Percentiles rank a stretch among this genome's conserved stretches.
phyloP scores from a whole-genome alignment of 2,113 vertebrate genomes.

The Mustelus asterias region DNA sequence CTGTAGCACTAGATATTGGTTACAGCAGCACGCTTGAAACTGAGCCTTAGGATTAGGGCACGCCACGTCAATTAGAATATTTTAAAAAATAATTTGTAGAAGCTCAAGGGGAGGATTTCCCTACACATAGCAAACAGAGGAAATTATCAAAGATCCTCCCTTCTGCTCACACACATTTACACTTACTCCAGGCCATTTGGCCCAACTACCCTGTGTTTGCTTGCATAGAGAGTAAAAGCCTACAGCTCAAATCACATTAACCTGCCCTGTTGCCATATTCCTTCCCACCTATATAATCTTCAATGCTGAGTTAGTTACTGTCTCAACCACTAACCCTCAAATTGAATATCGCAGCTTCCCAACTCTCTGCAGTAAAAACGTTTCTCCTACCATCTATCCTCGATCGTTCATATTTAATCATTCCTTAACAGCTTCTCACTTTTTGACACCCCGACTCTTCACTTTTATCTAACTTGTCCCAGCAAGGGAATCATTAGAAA shows the following conservation, averaged over 20 bases:
- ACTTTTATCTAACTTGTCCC: not conserved
- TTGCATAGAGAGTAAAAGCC: no score
- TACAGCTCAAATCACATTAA: no score
- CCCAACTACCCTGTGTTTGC: not conserved
- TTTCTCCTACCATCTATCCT: not conserved
- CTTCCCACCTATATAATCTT: not conserved
- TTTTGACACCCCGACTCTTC: no score
- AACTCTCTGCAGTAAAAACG: not conserved
- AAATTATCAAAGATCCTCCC: not conserved
- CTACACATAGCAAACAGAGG: not conserved
- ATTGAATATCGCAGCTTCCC: not conserved
- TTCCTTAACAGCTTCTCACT: not conserved
- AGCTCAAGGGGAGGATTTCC: not conserved
- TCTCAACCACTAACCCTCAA: not conserved
- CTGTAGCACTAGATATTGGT: not conserved
- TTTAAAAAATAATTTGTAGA: not conserved
- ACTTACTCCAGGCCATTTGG: not conserved
- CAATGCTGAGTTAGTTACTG: not conserved
- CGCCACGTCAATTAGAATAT: not conserved
- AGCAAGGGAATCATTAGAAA: not conserved
- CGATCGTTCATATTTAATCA: not conserved
- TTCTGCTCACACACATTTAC: not conserved
- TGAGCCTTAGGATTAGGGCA: not conserved
- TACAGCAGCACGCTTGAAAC: not conserved
- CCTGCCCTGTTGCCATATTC: not conserved